A percentile compares a stretch with the other conserved stretches of the same genome.
These are phyloP conservation scores for Rapana venosa DNA, from an alignment of 2,888 invertebrate genomes.

Conservation along the genomic window DNA sequence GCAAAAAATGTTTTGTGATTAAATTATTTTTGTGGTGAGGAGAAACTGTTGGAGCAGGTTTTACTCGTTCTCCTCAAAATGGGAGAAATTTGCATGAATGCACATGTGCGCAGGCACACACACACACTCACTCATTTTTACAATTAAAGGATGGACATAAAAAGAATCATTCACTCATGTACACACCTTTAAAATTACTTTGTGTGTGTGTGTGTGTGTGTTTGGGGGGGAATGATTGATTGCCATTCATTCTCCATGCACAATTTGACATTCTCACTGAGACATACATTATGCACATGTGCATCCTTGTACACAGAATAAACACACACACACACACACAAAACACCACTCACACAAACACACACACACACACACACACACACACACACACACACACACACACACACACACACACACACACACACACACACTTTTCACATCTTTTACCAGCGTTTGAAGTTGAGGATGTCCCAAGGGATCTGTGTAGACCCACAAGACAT, in stretches of 20 bases:
- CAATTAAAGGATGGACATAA: conserved; percentile 16
- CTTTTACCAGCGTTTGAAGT: not conserved
- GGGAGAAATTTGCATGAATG: too few relatives aligned
- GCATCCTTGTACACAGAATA: not conserved
- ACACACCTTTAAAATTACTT: not conserved
- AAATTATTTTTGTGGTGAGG: not conserved
- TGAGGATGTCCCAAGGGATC: not conserved
- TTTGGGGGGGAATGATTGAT: too few relatives aligned
- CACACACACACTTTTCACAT: not conserved
- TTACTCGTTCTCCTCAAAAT: not conserved
- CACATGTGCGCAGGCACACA: not conserved
- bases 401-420: not conserved
- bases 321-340: not conserved
- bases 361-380: too few relatives aligned
- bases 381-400: too few relatives aligned
- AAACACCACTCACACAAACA: not conserved
- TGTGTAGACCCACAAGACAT: not conserved
- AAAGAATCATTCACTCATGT: not conserved
- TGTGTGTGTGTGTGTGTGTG: too few relatives aligned
- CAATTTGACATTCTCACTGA: not conserved
- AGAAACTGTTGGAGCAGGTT: not conserved
- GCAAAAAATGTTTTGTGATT: not conserved
- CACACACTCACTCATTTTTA: not conserved
- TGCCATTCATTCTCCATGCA: not conserved
- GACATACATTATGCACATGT: not conserved